Evolutionary conservation across 2,888 invertebrate genomes (phyloP), one percentile per base, ranked within the genome.

Genomic region (Sinhomidia bicolor): DNA sequence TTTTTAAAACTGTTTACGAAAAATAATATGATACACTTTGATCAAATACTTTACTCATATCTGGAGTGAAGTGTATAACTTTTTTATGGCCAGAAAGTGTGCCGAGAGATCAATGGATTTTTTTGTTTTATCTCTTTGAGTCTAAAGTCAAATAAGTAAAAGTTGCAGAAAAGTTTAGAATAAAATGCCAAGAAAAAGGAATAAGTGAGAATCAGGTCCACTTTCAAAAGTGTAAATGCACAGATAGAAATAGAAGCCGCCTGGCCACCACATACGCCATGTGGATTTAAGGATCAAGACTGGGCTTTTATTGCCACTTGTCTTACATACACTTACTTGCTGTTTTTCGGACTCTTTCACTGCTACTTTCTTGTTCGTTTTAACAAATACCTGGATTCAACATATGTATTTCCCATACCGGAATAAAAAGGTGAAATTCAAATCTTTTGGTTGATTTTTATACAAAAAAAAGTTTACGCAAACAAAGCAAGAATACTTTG

Each of bases 91-190:
- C n/a, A n/a, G n/a, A 23, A 62, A 78, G 71, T 41, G 74, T 74
- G 54, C 17, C 6, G 47, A 26, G n/a, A 26, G 80, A 80, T 80
- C 62, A 80, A 80, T 80, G 62, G 41, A 44, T 32, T 78, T 78
- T 79, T 80, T 57, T 36, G 26, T 62, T 32, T 68, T 26, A 23
- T 60, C 65, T 57, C 51, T 29, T 54, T 29, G 80, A 86, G 57
- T 68, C 36, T 54, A 41, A 86, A 86, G 62, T 86, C 79, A 71
- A 86, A 86, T 65, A 85, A 26, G 36, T 23, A 78, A 85, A 80
- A 41, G 78, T 65, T 85, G 23, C 23, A 51, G 10, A 79, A 85
- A 86, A 80, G 51, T 86, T n/a, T 86, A 20, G 76, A 74, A 85
- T 68, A 14, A 54, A 51, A 85, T 36, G 36, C 36, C 7, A 5